Conservation (phyloP, 2,888 invertebrate genomes). For the Drosophila mayaguana region DNA sequence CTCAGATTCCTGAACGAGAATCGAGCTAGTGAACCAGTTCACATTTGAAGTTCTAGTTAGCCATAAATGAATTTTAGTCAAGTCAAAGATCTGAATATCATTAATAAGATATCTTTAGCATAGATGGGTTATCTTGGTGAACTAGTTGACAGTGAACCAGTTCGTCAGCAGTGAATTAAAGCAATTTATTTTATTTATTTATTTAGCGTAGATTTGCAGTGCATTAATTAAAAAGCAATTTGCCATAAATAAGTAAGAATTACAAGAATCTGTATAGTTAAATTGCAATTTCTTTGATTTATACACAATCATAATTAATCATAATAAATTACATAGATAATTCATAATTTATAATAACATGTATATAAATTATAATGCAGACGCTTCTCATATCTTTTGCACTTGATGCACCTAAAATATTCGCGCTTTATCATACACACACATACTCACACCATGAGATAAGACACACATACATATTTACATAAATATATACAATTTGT, state of each 20-base stretch:
- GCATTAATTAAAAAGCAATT: too few species aligned
- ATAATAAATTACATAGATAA: neutral
- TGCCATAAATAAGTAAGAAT: too few species aligned
- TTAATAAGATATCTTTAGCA: neutral
- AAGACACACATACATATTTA: constrained; percentile 9
- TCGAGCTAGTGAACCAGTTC: neutral
- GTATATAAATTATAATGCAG: neutral
- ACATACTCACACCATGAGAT: constrained; percentile 32
- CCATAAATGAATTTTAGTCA: neutral
- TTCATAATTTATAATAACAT: neutral
- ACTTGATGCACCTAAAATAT: constrained; percentile 46
- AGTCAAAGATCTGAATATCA: neutral
- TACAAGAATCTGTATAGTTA: too few species aligned
- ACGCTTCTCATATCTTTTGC: constrained; percentile 11
- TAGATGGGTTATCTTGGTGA: neutral
- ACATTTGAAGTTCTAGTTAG: neutral
- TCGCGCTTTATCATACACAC: constrained; percentile 32
- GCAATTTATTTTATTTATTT: too few species aligned
- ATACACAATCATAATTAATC: neutral
- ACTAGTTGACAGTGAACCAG: neutral
- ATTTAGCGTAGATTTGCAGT: too few species aligned
- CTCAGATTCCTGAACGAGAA: neutral
- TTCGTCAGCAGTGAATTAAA: too few species aligned
- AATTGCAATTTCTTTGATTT: neutral
- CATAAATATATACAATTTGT: constrained; percentile 2